Percentiles rank a stretch among this genome's conserved stretches.
phyloP scores from a whole-genome alignment of 2,113 vertebrate genomes.

The Cyanistes caeruleus region DNA sequence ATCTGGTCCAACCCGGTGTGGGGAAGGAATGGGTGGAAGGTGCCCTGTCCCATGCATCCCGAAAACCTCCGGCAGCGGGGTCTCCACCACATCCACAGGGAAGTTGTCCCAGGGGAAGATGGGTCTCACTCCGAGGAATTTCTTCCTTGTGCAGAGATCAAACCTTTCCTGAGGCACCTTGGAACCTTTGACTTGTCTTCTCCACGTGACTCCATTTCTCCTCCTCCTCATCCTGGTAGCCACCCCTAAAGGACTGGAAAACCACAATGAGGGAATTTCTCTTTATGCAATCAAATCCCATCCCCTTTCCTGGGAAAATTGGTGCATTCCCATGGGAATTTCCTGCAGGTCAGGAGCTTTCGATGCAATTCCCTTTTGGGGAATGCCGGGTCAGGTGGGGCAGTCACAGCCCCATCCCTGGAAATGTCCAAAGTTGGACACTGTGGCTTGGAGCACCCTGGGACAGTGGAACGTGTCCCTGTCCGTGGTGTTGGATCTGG shows the following conservation, averaged over 20 bases:
- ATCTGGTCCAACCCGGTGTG: accelerated
- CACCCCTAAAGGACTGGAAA: not conserved
- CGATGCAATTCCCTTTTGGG: not conserved
- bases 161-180: not conserved
- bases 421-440: accelerated
- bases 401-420: not conserved
- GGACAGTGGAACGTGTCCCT: not conserved
- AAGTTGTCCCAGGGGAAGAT: not conserved
- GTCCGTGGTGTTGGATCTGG: not conserved
- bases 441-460: not conserved
- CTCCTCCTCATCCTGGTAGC: not conserved
- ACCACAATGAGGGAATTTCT: accelerated
- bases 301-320: not conserved
- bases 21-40: not conserved
- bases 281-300: accelerated
- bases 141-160: not conserved
- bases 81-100: accelerated
- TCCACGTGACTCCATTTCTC: not conserved
- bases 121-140: not conserved
- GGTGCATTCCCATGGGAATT: not conserved
- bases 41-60: accelerated
- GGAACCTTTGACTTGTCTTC: not conserved
- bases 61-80: not conserved
- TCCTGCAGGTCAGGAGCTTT: not conserved
- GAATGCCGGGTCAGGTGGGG: not conserved